Evolutionary conservation across 1,140 invertebrate species (phyloP).

Genomic region (Ceratoteleas bidentatus): DNA sequence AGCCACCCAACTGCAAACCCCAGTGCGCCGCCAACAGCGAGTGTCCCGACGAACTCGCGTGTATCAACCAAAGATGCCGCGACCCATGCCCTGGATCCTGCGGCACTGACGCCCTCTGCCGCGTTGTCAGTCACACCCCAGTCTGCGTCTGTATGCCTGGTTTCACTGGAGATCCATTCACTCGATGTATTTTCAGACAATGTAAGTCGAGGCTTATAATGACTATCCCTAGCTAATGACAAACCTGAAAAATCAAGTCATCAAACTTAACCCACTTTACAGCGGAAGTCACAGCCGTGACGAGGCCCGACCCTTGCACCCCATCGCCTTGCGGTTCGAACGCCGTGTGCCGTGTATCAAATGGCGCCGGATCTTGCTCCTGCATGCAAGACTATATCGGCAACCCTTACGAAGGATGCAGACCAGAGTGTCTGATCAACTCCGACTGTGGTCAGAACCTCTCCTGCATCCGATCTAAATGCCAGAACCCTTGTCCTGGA

Average conservation of each 20-base stretch:
- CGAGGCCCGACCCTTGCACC: slow-evolving; percentile 80
- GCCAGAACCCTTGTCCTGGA: slow-evolving; percentile 82
- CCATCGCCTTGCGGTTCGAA: slow-evolving; percentile 84
- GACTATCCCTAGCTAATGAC: background rate
- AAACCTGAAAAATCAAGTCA: background rate
- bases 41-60: slow-evolving; percentile 81
- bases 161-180: slow-evolving; percentile 83
- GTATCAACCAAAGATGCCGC: slow-evolving; percentile 82
- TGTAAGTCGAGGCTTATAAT: slow-evolving; percentile 72
- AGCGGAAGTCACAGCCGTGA: slow-evolving; percentile 44
- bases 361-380: slow-evolving; percentile 79
- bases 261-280: background rate
- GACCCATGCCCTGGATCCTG: slow-evolving; percentile 83
- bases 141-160: slow-evolving; percentile 78
- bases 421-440: slow-evolving; percentile 80
- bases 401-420: slow-evolving; percentile 78
- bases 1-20: slow-evolving; percentile 79
- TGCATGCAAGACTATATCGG: slow-evolving; percentile 81
- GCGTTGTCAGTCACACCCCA: slow-evolving; percentile 80
- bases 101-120: slow-evolving; percentile 82
- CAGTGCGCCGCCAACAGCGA: slow-evolving; percentile 82
- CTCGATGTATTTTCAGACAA: slow-evolving; percentile 74
- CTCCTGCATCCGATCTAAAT: slow-evolving; percentile 81
- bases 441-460: slow-evolving; percentile 80
- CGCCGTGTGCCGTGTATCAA: slow-evolving; percentile 76